These are phyloP conservation scores for Epirrhoe tristata DNA, from an alignment of 2,888 invertebrate genomes.

Conservation along the genomic window DNA sequence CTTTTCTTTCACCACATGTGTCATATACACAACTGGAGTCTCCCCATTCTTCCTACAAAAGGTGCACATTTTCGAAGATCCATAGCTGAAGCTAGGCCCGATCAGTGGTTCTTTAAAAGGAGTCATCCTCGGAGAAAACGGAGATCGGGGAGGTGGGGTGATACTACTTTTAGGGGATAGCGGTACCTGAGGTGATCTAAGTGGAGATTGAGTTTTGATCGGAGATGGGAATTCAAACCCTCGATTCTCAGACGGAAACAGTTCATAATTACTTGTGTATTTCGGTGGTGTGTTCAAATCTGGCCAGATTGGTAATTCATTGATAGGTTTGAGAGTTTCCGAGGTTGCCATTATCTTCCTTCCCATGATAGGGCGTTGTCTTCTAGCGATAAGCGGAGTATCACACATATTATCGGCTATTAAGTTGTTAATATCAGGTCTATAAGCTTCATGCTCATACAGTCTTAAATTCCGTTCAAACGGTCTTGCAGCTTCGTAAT, in stretches of 20 bases:
- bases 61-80: slow-evolving; percentile 60
- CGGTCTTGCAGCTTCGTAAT: background rate
- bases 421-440: slow-evolving; percentile 9
- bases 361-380: slow-evolving; percentile 67
- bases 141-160: slow-evolving; percentile 2
- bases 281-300: slow-evolving; percentile 50
- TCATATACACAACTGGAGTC: slow-evolving; percentile 70
- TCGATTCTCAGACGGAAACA: slow-evolving; percentile 65
- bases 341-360: slow-evolving; percentile 60
- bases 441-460: slow-evolving; percentile 1
- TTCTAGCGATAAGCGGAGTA: slow-evolving; percentile 49
- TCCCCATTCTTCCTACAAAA: slow-evolving; percentile 80
- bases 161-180: slow-evolving; percentile 32
- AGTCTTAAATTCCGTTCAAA: background rate
- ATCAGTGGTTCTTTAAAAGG: slow-evolving; percentile 35
- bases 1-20: slow-evolving; percentile 67
- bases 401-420: slow-evolving; percentile 19
- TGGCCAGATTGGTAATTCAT: slow-evolving; percentile 38
- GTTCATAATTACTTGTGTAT: slow-evolving; percentile 54
- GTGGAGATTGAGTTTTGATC: slow-evolving; percentile 43
- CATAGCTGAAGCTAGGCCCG: slow-evolving; percentile 30
- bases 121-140: slow-evolving; percentile 24
- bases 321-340: slow-evolving; percentile 36
- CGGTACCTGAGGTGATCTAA: slow-evolving; percentile 34
- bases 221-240: slow-evolving; percentile 55